Evolutionary conservation across 2,113 vertebrate species (phyloP), one percentile per base, ranked within the genome.

Genomic region (Dasyprocta punctata): DNA sequence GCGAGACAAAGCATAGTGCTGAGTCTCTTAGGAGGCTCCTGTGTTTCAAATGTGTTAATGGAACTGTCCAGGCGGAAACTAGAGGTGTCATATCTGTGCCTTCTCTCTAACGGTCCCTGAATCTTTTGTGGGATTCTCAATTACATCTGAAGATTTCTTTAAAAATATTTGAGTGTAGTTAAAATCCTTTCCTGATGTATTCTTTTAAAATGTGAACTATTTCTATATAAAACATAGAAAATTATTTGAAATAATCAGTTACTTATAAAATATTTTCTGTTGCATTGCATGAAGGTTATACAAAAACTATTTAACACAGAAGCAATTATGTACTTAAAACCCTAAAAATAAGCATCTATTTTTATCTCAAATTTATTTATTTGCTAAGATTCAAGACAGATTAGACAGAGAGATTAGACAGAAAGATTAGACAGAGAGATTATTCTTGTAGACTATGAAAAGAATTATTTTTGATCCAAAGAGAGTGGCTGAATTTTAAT

Each of bases 1-100:
- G 90, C 49, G 90, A 95, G 58, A 88, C 38, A 58, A 84, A 95
- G 92, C 4, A 1, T 7, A 0, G 0, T 9, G 19, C 30, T 13
- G 41, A 38, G 22, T 82, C 95, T 96, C 93, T 24, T 1, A 8
- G 63, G 94, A 92, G 90, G 4, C 17, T 22, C 41, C 14, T 49
- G 61, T 26, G 49, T 52, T 92, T 90, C 93, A 20, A 30, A 58
- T 28, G 89, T 95, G 86, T 61, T 96, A 81, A 94, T 86, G 83
- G 86, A 96, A 92, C 81, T 52, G 60, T 26, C 67, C 61, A 60
- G 86, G 92, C 41, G 69, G 95, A 95, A 96, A 95, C 16, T 2
- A 0, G 71, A 92, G 19, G 56, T 86, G 85, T 88, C 88, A 86
- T 36, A 77, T 83, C 56, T 33, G 58, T 60, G 13, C 54, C 16